Base-by-base conservation (phyloP, 2,113 vertebrate genomes). In the Trichomycterus rosablanca region DNA sequence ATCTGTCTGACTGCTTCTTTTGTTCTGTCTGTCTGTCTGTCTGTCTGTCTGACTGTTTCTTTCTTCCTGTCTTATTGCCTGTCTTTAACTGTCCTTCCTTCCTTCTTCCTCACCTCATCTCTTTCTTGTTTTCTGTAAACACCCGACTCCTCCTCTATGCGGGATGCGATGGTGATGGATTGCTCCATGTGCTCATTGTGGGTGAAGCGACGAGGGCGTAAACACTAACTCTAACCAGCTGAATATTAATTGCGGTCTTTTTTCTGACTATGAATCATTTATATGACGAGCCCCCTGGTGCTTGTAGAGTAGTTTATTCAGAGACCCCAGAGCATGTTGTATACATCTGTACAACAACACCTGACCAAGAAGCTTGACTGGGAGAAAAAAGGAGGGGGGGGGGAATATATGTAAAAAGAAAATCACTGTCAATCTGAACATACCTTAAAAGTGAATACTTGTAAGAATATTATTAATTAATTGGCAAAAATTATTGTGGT, bases 201-300 rank as follows among this genome's bases (percentile, higher is more conserved):
- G 65, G 44, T 30, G 45, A 45, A 59, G 42, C 30, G 59, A 68
- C 50, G 40, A 58, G 65, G 53, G 55, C 19, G 57, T 68, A 66
- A 65, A 68, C 60, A 65, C 37, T 26, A 55, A 62, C 50, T 62
- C 4, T 28, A 66, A 61, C 53, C 67, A 50, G 59, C 57, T 62
- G 71, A 71, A 71, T 55, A 76, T 71, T 62, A 76, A 73, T 71
- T 40, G 57, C 57, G 18, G 11, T 58, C 60, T 69, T 58, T 69
- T 53, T 67, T 42, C 48, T 50, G 44, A 67, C 64, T 62, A 76
- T 76, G 61, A 76, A 71, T 73, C 51, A 70, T 76, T 70, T 57
- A 61, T 57, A 35, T 35, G 48, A 30, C 44, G 46, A 40, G 45
- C 22, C 49, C 40, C 34, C 20, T 45, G 28, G 67, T 12, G 18